Conservation (phyloP, 2,888 invertebrate species). For the Corbicula japonica region DNA sequence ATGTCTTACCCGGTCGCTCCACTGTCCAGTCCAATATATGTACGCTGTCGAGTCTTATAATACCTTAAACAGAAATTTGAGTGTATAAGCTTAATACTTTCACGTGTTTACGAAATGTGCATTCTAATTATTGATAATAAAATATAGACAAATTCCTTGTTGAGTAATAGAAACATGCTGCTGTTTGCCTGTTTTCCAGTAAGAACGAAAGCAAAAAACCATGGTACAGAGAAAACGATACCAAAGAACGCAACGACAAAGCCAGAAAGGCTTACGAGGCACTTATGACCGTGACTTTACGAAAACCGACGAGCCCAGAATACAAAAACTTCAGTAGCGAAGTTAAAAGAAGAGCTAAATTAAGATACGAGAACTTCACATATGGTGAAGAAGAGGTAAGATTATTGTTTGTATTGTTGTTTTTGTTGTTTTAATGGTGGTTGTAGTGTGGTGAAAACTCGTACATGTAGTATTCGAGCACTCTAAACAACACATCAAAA, state of each 20-base stretch:
- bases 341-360: slow-evolving; percentile 82
- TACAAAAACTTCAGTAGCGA: slow-evolving; percentile 83
- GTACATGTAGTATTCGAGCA: too few relatives aligned
- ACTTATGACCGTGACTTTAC: slow-evolving; percentile 84
- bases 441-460: too few relatives aligned
- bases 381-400: slow-evolving; percentile 85
- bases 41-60: too few relatives aligned
- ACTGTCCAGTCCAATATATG: too few relatives aligned
- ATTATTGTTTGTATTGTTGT: neutral
- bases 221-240: slow-evolving; percentile 94
- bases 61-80: too few relatives aligned
- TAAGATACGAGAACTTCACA: slow-evolving; percentile 81
- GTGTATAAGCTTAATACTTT: too few relatives aligned
- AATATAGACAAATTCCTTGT: too few relatives aligned
- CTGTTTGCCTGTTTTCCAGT: slow-evolving; percentile 73
- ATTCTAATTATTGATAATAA: too few relatives aligned
- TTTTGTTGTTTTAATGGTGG: neutral
- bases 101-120: too few relatives aligned
- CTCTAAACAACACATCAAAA: too few relatives aligned
- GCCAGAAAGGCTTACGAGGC: slow-evolving; percentile 85
- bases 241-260: slow-evolving; percentile 92
- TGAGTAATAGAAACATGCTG: too few relatives aligned
- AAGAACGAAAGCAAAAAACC: slow-evolving; percentile 89
- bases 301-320: slow-evolving; percentile 84
- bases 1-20: too few relatives aligned